phyloP scores from a whole-genome alignment of 2,113 vertebrate genomes.

The Seriola dumerili region DNA sequence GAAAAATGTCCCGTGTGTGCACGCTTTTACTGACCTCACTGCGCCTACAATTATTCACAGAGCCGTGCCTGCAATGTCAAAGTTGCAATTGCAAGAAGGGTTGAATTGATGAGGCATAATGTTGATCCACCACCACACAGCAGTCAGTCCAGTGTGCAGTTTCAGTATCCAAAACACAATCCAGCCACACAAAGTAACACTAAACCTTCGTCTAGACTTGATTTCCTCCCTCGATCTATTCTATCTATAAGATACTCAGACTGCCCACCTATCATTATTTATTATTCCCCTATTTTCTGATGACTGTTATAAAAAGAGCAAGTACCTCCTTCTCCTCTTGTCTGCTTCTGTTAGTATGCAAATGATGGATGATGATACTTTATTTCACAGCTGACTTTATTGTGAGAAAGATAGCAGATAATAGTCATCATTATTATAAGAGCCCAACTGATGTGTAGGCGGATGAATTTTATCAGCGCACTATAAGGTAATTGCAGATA shows the following conservation, averaged over 20 bases:
- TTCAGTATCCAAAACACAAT: background rate
- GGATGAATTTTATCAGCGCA: no score
- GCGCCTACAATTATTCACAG: fast-evolving
- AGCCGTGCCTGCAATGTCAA: background rate
- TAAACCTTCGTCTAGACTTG: background rate
- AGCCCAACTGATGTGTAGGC: background rate
- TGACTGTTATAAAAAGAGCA: background rate
- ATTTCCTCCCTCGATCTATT: background rate
- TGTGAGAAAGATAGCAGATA: no score
- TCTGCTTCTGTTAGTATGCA: background rate
- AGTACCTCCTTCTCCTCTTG: background rate
- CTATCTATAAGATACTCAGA: background rate
- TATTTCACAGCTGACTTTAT: no score
- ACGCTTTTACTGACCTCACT: background rate
- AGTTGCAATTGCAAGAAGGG: background rate
- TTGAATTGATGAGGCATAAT: background rate
- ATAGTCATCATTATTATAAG: background rate
- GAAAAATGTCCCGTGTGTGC: background rate
- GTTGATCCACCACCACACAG: background rate
- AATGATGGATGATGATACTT: background rate
- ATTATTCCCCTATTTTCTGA: background rate
- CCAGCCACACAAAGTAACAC: background rate
- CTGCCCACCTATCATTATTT: background rate
- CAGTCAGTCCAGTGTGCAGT: background rate
- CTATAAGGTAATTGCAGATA: no score